These are phyloP conservation scores for Chromobotia macracanthus DNA, from an alignment of 2,797 vertebrate species.

Conservation along the genomic window DNA sequence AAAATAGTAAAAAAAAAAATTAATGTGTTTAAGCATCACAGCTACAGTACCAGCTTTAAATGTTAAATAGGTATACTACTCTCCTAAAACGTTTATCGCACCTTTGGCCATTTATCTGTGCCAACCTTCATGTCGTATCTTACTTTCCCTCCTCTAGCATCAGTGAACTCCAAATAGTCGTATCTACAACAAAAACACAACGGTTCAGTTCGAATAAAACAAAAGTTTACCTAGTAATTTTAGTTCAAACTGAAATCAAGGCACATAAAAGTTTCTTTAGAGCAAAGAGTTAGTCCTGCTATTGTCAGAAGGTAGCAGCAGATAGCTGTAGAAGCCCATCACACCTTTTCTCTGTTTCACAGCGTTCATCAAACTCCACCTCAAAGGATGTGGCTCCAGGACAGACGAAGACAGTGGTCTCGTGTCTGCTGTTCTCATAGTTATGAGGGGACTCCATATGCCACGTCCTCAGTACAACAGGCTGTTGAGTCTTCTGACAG, in stretches of 20 bases:
- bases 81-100: constrained; percentile 55
- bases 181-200: constrained; percentile 77
- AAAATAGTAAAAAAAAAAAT: too few relatives aligned
- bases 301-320: neutral
- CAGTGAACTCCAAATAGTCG: constrained; percentile 97
- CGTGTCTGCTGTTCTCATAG: constrained; percentile 95
- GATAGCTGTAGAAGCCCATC: neutral
- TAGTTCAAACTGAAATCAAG: neutral
- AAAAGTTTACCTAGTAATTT: neutral
- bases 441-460: constrained; percentile 93
- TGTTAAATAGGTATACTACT: too few relatives aligned
- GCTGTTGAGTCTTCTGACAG: constrained; percentile 89
- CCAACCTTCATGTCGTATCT: constrained; percentile 97
- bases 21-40: too few relatives aligned
- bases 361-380: constrained; percentile 97
- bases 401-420: constrained; percentile 90
- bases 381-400: constrained; percentile 94
- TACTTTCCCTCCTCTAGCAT: constrained; percentile 93
- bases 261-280: neutral
- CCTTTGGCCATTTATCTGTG: constrained; percentile 97
- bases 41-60: too few relatives aligned
- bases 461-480: constrained; percentile 91
- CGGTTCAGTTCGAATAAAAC: neutral
- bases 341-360: constrained; percentile 97
- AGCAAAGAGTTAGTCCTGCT: neutral